These are phyloP conservation scores for Perognathus longimembris DNA, from an alignment of 2,113 vertebrate genomes.

Conservation along the genomic window DNA sequence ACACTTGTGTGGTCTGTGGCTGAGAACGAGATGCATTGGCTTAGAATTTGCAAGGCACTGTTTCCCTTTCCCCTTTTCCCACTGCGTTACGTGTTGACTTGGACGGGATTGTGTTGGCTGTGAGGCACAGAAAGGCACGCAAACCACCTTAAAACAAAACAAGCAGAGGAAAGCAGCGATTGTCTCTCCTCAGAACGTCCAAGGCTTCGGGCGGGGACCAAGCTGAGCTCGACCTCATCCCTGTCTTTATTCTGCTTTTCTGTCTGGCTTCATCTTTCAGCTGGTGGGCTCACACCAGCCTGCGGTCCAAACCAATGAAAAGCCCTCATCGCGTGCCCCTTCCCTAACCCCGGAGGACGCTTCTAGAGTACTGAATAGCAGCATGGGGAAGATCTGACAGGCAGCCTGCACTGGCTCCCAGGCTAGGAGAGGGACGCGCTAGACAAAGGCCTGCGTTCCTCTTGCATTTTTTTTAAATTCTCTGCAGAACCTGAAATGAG, in stretches of 20 bases:
- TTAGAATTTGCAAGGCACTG: conserved; percentile 43
- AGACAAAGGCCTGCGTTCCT: background rate
- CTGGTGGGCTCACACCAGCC: background rate
- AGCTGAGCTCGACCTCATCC: background rate
- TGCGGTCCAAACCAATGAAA: background rate
- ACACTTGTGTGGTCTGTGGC: background rate
- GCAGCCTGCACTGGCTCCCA: background rate
- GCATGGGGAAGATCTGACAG: background rate
- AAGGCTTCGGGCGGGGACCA: background rate
- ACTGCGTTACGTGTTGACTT: conserved; percentile 51
- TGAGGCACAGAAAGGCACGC: conserved; percentile 45
- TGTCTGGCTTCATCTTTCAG: conserved; percentile 12
- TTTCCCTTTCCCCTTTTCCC: conserved; percentile 44
- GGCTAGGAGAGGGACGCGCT: background rate
- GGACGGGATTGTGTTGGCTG: conserved; percentile 33
- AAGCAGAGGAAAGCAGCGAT: background rate
- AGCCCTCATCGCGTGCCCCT: background rate
- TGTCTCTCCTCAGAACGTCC: conserved; percentile 40
- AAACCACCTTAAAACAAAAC: conserved; percentile 53
- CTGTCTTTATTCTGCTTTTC: conserved; percentile 16
- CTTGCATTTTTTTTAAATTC: background rate
- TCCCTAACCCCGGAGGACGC: background rate
- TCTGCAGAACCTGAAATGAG: background rate
- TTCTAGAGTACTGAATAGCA: background rate
- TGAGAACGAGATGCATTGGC: conserved; percentile 6